These are phyloP conservation scores for Anthoscopus minutus DNA, from an alignment of 2,113 vertebrate genomes.

Conservation along the genomic window DNA sequence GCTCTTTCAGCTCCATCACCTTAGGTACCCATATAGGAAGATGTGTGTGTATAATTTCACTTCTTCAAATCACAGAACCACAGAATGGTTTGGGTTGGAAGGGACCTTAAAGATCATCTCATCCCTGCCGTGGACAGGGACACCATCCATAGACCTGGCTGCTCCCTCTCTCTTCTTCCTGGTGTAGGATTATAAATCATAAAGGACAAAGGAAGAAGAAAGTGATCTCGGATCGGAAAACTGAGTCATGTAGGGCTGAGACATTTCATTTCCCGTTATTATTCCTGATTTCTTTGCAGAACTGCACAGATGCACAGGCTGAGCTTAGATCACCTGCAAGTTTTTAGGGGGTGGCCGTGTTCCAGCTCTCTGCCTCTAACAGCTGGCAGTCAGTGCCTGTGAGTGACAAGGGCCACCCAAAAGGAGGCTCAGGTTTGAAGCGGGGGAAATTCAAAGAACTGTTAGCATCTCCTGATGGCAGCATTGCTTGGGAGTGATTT, in stretches of 20 bases:
- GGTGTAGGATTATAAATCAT: background rate
- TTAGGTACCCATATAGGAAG: background rate
- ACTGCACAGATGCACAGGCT: background rate
- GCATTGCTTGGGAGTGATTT: background rate
- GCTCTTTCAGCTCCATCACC: background rate
- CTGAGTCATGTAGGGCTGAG: background rate
- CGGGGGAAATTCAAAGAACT: background rate
- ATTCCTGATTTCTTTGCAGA: background rate
- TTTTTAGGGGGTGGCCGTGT: background rate
- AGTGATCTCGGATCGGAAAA: background rate
- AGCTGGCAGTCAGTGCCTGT: background rate
- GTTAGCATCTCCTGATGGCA: background rate
- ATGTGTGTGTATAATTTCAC: accelerated
- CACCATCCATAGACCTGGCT: background rate
- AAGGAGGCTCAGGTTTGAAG: background rate
- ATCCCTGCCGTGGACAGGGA: background rate
- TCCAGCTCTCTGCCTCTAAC: background rate
- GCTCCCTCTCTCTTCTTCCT: background rate
- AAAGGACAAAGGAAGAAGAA: background rate
- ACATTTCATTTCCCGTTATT: background rate
- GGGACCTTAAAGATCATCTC: background rate
- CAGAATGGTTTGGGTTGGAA: background rate
- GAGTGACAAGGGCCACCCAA: background rate
- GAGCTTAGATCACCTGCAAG: slow-evolving; percentile 6
- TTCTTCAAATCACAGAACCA: background rate